Conservation (phyloP, 2,113 vertebrate genomes). For the Pristiophorus japonicus region DNA sequence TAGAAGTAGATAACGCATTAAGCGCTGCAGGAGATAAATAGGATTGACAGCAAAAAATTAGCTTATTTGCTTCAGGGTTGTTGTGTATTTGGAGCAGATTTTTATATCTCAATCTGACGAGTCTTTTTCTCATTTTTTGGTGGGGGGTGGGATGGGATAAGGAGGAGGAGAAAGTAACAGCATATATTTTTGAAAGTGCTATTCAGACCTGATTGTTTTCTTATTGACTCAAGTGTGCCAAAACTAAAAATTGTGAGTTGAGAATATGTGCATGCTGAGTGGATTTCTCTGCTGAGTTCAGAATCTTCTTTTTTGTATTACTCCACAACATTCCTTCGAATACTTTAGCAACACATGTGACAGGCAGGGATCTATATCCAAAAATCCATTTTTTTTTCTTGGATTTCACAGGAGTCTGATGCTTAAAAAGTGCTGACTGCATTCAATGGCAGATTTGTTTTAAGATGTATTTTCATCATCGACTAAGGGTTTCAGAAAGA, state of each 20-base stretch:
- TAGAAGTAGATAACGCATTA: conserved; percentile 27
- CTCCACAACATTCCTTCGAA: neutral
- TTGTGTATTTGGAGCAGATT: neutral
- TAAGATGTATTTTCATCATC: neutral
- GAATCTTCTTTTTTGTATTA: neutral
- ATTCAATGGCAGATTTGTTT: neutral
- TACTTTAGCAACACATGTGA: neutral
- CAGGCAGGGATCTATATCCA: neutral
- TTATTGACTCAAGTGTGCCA: neutral
- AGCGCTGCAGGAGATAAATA: neutral
- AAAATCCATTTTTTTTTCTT: neutral
- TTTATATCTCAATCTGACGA: neutral
- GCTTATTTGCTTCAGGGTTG: neutral
- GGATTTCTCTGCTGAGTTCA: neutral
- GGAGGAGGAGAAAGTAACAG: neutral
- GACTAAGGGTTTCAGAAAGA: neutral
- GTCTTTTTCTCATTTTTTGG: neutral
- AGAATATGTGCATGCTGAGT: neutral
- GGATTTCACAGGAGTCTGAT: neutral
- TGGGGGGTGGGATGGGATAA: neutral
- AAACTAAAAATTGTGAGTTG: neutral
- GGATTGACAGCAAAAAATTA: conserved; percentile 16
- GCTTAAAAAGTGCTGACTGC: neutral
- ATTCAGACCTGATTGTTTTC: neutral
- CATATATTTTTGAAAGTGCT: neutral